These are phyloP conservation scores for Eutolmus rufibarbis DNA, from an alignment of 2,888 invertebrate genomes.

Conservation along the genomic window DNA sequence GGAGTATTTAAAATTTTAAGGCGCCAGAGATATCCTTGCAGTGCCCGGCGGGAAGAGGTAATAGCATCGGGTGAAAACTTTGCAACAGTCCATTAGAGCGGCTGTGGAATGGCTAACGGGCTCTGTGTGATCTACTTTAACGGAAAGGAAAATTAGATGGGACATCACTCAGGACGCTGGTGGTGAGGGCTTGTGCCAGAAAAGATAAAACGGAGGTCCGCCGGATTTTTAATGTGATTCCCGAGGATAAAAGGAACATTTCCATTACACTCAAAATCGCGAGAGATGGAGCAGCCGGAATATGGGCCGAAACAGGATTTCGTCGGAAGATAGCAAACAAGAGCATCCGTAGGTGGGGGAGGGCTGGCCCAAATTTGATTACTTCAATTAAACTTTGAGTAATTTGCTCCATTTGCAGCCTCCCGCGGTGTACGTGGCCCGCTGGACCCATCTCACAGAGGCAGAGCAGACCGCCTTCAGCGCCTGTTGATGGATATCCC, in stretches of 20 bases:
- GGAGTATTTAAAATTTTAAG: neutral
- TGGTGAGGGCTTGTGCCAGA: neutral
- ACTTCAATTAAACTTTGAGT: constrained; percentile 49
- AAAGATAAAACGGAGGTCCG: constrained; percentile 36
- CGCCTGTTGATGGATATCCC: constrained; percentile 29
- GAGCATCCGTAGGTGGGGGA: neutral
- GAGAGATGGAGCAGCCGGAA: neutral
- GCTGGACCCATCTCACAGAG: neutral
- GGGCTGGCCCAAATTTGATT: constrained; percentile 45
- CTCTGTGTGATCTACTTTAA: constrained; percentile 28
- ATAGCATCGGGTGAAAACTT: constrained; percentile 42
- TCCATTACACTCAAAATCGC: constrained; percentile 1
- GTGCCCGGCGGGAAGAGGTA: constrained; percentile 38
- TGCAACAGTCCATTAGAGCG: constrained; percentile 39
- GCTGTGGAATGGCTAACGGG: constrained; percentile 22
- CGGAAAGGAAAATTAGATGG: constrained; percentile 43
- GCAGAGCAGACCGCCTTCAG: neutral
- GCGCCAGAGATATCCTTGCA: neutral
- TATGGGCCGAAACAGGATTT: neutral
- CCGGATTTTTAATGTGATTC: constrained; percentile 44
- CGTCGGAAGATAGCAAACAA: neutral
- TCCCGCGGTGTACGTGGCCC: neutral
- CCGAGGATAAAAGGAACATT: constrained; percentile 43
- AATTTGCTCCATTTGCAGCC: constrained; percentile 43
- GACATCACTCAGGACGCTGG: constrained; percentile 34